These are phyloP conservation scores for Wiebesia pumilae DNA, from an alignment of 1,140 invertebrate species.

Conservation along the genomic window DNA sequence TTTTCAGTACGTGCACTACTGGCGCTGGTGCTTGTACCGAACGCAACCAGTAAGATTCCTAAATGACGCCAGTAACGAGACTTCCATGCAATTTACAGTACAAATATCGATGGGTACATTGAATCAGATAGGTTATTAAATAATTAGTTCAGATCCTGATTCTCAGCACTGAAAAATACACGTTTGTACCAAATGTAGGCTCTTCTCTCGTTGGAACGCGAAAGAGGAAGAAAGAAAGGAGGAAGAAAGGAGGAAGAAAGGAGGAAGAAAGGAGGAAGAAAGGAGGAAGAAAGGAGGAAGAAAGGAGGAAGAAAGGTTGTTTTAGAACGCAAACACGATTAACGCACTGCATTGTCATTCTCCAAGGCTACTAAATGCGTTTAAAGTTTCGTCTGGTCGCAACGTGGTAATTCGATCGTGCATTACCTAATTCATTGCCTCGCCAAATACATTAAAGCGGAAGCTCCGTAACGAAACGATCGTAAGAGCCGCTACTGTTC, in stretches of 20 bases:
- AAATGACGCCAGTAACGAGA: not conserved
- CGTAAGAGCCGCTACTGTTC: not conserved
- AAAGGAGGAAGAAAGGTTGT: no score
- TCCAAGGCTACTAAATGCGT: not conserved
- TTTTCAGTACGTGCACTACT: not conserved
- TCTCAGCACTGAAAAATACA: no score
- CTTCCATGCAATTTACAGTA: not conserved
- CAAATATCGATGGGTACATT: not conserved
- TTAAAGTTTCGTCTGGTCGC: not conserved
- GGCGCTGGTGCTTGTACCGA: not conserved
- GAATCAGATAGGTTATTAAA: not conserved
- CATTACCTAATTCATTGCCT: not conserved
- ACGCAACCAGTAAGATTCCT: not conserved
- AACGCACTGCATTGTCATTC: not conserved
- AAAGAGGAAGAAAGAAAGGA: no score
- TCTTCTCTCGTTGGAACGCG: no score
- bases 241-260: no score
- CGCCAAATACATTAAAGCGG: not conserved
- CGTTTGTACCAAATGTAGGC: no score
- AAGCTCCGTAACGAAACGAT: not conserved
- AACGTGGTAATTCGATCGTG: not conserved
- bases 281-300: no score
- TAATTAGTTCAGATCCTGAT: not conserved
- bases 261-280: no score
- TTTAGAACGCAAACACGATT: not conserved